Base-by-base conservation (phyloP, 2,888 invertebrate species). In the Caenorhabditis angaria region DNA sequence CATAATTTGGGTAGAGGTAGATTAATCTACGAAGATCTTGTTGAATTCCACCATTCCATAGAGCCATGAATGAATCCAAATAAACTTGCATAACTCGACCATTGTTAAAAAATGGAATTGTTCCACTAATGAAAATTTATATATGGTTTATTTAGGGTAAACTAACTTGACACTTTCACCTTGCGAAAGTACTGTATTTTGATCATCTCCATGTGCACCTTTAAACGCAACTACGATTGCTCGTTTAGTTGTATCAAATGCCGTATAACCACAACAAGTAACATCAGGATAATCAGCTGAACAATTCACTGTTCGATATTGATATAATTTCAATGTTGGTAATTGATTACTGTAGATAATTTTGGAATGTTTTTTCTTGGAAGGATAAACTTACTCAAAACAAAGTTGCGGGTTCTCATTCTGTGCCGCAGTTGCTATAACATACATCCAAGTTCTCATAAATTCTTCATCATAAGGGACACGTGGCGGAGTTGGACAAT, bases 41-140 rank as follows among this genome's bases (percentile, higher is more conserved):
- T 3, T 51, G 24, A 59, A 69, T 69, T 51, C 69, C 69, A 1
- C 69, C 64, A n/a, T 64, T 60, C 69, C 69, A 69, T 22, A 69
- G 41, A 22, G 35, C 25, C 56, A 64, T 51, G 53, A 69, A 69
- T 25, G 35, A 61, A 41, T 69, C 64, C 41, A 60, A 64, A 20
- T 56, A 20, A 10, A 22, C 51, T 56, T 64, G 60, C 51, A 64
- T 55, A 3, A 69, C 53, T 5, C 57, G 60, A 41, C 64, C 69
- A 35, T 69, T 56, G 20, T 27, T 57, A 14, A 56, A 51, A 47
- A 64, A 57, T 4, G 63, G 51, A 22, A 55, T 51, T 3, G 64
- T 59, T 14, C 69, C 69, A 12, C 69, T 69, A 50, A 48, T 63
- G 28, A 12, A 18, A 8, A 1, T 60, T 63, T 64, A 48, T 50